Base-by-base conservation (phyloP, 2,888 invertebrate species). In the Trichogramma dendrolimi region DNA sequence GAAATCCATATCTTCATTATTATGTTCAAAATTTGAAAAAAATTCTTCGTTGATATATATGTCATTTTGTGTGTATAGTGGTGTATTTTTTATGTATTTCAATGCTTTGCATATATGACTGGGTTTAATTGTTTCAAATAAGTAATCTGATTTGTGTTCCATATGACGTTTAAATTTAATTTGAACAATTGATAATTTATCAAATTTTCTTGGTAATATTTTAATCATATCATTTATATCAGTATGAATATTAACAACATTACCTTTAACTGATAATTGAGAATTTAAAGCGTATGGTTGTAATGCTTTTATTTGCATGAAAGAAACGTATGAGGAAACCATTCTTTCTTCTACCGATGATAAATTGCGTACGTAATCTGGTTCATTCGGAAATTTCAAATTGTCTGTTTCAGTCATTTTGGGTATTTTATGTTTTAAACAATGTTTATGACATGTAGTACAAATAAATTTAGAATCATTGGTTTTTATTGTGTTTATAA, bases 231-330 rank as follows among this genome's bases (percentile, higher is more conserved):
- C 59, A 55, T 67, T 64, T n/a, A 67, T 63, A 50, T 68, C 66
- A 4, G 63, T 58, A 11, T 55, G 27, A 43, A 69, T 62, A 56
- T 67, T 67, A 0, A 75, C 71, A 40, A 78, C 69, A 65, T 67
- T 69, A 2, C 70, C 71, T 62, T 71, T 73, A 42, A 70, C 61
- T 59, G 72, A 72, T 42, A 73, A 60, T 55, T 73, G 71, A n/a
- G 71, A 66, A 63, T 77, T 68, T 8, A 70, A 56, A 41, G 75
- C 71, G 60, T 61, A 70, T 6, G 67, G 63, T 66, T 70, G 62
- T 39, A 73, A 67, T 41, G 73, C 66, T 62, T 71, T 63, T 44
- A 79, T 72, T 66, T 75, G 73, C 74, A 76, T 76, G 55, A 78
- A 78, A 48, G 72, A 70, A 43, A 78, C 65, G 43, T 71, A 69